These are phyloP conservation scores for Ectropis grisescens DNA, from an alignment of 1,140 invertebrate genomes.

Conservation along the genomic window DNA sequence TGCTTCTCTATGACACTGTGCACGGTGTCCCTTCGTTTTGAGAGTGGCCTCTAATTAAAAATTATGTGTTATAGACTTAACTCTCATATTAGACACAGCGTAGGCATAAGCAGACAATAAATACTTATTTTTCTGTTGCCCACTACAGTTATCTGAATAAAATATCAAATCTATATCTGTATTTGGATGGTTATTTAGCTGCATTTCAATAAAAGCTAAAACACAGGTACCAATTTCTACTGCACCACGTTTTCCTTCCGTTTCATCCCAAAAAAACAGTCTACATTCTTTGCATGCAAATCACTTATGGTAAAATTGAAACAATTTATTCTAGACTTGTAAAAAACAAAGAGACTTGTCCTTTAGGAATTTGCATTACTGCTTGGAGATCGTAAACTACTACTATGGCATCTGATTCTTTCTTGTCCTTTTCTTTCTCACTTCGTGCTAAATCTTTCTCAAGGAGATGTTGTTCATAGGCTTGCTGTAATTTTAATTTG, in stretches of 20 bases:
- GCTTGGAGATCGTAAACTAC: slow-evolving; percentile 40
- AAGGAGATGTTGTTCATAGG: slow-evolving; percentile 14
- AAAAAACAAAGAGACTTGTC: slow-evolving; percentile 24
- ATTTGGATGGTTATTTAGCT: slow-evolving; percentile 9
- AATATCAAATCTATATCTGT: slow-evolving; percentile 31
- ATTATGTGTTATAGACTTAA: slow-evolving; percentile 45
- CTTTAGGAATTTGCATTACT: slow-evolving; percentile 24
- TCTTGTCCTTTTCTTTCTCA: slow-evolving; percentile 20
- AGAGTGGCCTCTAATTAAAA: slow-evolving; percentile 46
- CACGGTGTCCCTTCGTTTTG: slow-evolving; percentile 51
- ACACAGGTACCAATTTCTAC: slow-evolving; percentile 35
- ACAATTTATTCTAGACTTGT: slow-evolving; percentile 27
- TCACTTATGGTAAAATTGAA: slow-evolving; percentile 42
- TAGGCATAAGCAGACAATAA: slow-evolving; percentile 28
- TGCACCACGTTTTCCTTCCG: slow-evolving; percentile 22
- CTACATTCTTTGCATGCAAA: slow-evolving; percentile 16
- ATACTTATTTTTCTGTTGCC: slow-evolving; percentile 49
- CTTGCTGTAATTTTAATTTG: slow-evolving; percentile 11
- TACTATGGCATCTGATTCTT: slow-evolving; percentile 21
- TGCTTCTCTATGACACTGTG: slow-evolving; percentile 35
- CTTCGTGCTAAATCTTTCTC: slow-evolving; percentile 16
- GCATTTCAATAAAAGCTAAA: slow-evolving; percentile 16
- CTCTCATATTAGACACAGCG: slow-evolving; percentile 16
- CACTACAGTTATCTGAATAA: slow-evolving; percentile 43
- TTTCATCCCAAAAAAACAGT: slow-evolving; percentile 32